These are phyloP conservation scores for Loris lydekkerianus DNA, from an alignment of 2,797 vertebrate species.

Conservation along the genomic window DNA sequence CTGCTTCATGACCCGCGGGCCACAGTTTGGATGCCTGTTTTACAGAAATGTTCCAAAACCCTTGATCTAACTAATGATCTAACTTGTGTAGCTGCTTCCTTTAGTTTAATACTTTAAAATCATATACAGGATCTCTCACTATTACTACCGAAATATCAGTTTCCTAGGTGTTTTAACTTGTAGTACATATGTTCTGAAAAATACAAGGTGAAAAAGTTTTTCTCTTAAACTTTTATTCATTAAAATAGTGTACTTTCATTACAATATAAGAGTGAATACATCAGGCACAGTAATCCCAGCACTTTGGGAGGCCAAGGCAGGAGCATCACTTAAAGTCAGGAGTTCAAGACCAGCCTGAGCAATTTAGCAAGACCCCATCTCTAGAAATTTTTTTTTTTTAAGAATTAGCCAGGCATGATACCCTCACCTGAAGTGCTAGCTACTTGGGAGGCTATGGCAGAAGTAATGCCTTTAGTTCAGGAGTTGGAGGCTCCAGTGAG, in stretches of 20 bases:
- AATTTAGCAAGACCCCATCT: no score
- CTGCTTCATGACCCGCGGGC: no score
- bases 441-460: background rate
- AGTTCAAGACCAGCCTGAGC: no score
- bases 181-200: background rate
- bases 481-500: background rate
- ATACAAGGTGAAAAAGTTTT: conserved; percentile 12
- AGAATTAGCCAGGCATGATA: background rate
- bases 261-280: background rate
- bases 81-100: conserved; percentile 30
- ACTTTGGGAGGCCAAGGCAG: background rate
- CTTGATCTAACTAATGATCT: background rate
- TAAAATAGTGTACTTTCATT: conserved; percentile 34
- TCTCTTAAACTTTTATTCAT: background rate
- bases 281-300: background rate
- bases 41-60: conserved; percentile 7
- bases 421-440: background rate
- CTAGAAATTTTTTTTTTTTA: background rate
- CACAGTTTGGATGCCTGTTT: no score
- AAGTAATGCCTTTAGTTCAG: background rate
- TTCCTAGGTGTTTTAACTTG: background rate
- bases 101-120: background rate
- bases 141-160: background rate
- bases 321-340: no score
- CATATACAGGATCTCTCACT: background rate